phyloP scores from a whole-genome alignment of 2,797 vertebrate genomes.

The Gymnodraco acuticeps region DNA sequence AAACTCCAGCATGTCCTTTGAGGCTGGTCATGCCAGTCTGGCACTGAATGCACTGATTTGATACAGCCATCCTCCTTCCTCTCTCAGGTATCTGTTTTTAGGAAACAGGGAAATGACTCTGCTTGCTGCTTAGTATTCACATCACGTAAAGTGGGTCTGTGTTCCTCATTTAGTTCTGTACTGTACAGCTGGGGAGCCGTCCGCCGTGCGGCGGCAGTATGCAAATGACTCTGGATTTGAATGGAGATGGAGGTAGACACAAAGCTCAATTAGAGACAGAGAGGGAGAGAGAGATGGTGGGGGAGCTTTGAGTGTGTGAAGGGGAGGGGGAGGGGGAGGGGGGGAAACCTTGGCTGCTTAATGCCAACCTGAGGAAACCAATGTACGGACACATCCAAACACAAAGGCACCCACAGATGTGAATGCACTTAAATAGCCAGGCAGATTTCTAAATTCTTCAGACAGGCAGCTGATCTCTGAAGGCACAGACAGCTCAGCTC shows the following conservation, averaged over 20 bases:
- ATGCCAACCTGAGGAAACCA: constrained; percentile 81
- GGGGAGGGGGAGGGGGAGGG: constrained; percentile 41
- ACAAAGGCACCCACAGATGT: constrained; percentile 59
- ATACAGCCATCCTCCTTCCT: constrained; percentile 53
- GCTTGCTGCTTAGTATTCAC: constrained; percentile 88
- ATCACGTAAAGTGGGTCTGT: constrained; percentile 93
- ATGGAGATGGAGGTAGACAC: constrained; percentile 85
- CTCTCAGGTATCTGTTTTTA: constrained; percentile 71
- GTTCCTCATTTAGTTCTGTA: constrained; percentile 89
- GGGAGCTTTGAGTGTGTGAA: constrained; percentile 72
- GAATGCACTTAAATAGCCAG: constrained; percentile 49
- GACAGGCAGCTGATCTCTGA: constrained; percentile 58
- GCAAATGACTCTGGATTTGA: constrained; percentile 90
- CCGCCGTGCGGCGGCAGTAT: constrained; percentile 83
- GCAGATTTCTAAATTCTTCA: constrained; percentile 55
- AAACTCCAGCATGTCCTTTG: constrained; percentile 43
- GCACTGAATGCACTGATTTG: constrained; percentile 63
- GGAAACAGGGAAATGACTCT: constrained; percentile 66
- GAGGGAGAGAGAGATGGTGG: constrained; percentile 61
- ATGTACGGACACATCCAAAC: constrained; percentile 66
- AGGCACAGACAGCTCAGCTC: constrained; percentile 51
- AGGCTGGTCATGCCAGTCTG: constrained; percentile 44
- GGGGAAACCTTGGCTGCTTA: constrained; percentile 74
- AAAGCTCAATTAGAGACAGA: constrained; percentile 86
- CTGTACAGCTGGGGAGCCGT: constrained; percentile 90